phyloP scores from a whole-genome alignment of 2,113 vertebrate genomes.

The Probosciger aterrimus region DNA sequence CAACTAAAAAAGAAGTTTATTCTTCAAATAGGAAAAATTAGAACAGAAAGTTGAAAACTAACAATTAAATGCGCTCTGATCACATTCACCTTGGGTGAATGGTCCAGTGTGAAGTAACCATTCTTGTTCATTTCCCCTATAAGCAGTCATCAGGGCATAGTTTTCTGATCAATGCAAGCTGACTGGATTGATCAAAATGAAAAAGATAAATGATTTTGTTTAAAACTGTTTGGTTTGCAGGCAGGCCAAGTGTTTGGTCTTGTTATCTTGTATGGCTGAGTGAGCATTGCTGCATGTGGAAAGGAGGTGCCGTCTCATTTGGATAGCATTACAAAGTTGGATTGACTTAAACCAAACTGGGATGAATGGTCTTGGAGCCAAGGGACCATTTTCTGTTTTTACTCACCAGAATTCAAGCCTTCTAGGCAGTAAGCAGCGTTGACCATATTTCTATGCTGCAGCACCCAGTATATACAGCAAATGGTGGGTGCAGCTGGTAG shows the following conservation, averaged over 20 bases:
- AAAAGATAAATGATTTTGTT: background rate
- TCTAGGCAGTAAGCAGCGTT: background rate
- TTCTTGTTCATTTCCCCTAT: background rate
- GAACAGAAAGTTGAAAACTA: background rate
- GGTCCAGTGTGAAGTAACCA: background rate
- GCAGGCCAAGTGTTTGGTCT: background rate
- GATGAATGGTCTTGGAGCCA: background rate
- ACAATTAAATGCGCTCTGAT: background rate
- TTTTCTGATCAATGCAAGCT: background rate
- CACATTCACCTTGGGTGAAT: background rate
- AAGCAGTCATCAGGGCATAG: background rate
- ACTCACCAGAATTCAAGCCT: background rate
- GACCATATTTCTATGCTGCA: background rate
- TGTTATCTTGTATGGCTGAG: background rate
- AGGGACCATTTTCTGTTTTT: background rate
- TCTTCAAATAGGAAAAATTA: background rate
- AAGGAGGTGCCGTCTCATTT: background rate
- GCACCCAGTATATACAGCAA: background rate
- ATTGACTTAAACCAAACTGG: background rate
- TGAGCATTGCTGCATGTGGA: background rate
- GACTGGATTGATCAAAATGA: background rate
- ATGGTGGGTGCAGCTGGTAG: background rate
- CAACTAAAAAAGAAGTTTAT: background rate
- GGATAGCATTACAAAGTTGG: background rate
- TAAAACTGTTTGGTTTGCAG: background rate